A percentile compares a stretch with the other conserved stretches of the same genome.
Conservation (phyloP, 37 sponge, comb jelly and placozoan species). For the Oopsacas minuta region DNA sequence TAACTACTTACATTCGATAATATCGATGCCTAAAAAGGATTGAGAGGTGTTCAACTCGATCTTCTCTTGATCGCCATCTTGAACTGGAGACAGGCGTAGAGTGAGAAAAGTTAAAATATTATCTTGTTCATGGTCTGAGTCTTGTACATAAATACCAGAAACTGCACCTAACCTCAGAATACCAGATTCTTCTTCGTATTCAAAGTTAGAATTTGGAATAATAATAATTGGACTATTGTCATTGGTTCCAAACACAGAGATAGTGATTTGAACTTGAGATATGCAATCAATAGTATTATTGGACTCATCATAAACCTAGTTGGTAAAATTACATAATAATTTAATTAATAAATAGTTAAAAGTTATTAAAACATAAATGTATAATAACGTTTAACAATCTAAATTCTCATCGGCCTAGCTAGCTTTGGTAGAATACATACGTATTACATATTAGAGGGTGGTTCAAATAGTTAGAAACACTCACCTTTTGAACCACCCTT, state of each 20-base stretch:
- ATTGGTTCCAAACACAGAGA: not conserved
- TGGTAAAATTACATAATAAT: not conserved
- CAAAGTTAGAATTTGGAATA: not conserved
- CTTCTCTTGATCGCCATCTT: not conserved
- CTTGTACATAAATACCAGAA: not conserved
- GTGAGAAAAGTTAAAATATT: not conserved
- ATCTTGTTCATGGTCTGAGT: not conserved
- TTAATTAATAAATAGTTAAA: not conserved
- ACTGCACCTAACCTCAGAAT: not conserved
- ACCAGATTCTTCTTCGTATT: not conserved
- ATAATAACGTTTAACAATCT: too few species aligned
- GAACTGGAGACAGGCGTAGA: not conserved
- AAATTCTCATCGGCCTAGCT: too few species aligned
- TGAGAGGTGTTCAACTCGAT: not conserved
- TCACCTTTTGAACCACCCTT: too few species aligned
- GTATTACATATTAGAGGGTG: too few species aligned
- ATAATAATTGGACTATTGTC: not conserved
- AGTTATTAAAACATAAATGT: too few species aligned
- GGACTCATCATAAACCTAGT: conserved; percentile 5
- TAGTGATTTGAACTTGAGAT: not conserved
- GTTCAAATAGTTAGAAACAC: too few species aligned
- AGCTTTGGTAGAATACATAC: too few species aligned
- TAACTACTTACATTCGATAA: not conserved
- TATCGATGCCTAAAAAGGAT: not conserved
- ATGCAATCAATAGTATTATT: not conserved